Conservation (phyloP, 2,113 vertebrate genomes). For the Thymallus thymallus region DNA sequence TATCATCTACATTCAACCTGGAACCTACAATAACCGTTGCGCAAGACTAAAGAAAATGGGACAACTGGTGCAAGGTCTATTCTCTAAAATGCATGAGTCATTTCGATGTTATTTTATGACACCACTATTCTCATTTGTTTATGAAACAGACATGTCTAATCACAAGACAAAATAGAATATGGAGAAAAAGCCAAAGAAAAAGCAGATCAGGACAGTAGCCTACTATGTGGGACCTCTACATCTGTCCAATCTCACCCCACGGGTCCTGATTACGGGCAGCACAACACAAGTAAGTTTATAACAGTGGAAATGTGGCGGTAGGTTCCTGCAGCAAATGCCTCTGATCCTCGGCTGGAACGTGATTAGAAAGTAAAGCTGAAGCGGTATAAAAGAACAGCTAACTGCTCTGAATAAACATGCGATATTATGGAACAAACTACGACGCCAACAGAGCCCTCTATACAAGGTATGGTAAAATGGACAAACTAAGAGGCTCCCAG, state of each 20-base stretch:
- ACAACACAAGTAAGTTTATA: slow-evolving; percentile 59
- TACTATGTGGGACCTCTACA: too few species aligned
- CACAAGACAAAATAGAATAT: too few species aligned
- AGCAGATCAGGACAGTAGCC: too few species aligned
- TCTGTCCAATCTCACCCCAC: not conserved
- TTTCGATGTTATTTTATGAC: too few species aligned
- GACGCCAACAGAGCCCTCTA: not conserved
- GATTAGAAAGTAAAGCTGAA: slow-evolving; percentile 76
- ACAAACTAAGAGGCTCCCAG: not conserved
- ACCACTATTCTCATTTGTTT: too few species aligned
- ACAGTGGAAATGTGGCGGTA: slow-evolving; percentile 44
- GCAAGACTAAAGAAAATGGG: too few species aligned
- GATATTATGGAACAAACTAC: slow-evolving; percentile 22
- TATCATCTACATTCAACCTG: too few species aligned
- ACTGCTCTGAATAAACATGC: slow-evolving; percentile 51
- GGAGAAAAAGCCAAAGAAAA: too few species aligned
- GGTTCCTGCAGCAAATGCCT: slow-evolving; percentile 65
- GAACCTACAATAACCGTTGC: too few species aligned
- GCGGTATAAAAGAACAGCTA: slow-evolving; percentile 58
- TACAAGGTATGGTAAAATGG: not conserved
- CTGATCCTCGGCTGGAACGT: slow-evolving; percentile 76
- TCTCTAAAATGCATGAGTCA: too few species aligned
- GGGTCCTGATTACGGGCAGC: slow-evolving; percentile 10
- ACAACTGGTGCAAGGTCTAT: too few species aligned
- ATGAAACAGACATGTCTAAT: too few species aligned